Base-by-base conservation (phyloP, 1,140 invertebrate genomes). In the Anastrepha ludens region DNA sequence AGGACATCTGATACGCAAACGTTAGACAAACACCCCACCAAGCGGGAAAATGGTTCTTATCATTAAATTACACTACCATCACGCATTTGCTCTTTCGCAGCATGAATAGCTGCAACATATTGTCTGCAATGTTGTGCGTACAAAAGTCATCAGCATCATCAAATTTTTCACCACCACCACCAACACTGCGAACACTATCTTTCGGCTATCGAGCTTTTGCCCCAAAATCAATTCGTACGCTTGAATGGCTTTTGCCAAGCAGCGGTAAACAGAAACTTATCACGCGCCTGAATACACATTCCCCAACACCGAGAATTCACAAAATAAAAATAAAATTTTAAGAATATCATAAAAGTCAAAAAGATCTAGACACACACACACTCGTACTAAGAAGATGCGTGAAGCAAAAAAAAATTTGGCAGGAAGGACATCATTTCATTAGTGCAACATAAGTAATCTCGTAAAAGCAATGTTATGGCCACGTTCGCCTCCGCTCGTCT, bases 361-460 rank as follows among this genome's bases (percentile, higher is more conserved):
- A 74, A 9, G 5, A 44, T n/a, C 13, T 44, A 44, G 44, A 13
- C n/a, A 41, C 29, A 29, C 29, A 29, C 29, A 29, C 29, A 29
- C 29, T 29, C 29, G 29, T 29, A 29, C 29, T 29, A n/a, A 50
- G 74, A 29, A 50, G 9, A n/a, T 0, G 44, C 47, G 74, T 39
- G n/a, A 9, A 50, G n/a, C 6, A 8, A 2, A 20, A 20, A 20
- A 20, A 55, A 29, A 0, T 3, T 6, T 29, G 29, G 11, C 74
- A 17, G n/a, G 47, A 81, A 81, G 74, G 74, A 55, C 74, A 81
- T 55, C 74, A 81, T 81, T 81, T 81, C 74, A 81, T 81, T 81
- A 81, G 74, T 81, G 74, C 47, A 81, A 81, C 74, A 81, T 81
- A 81, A 81, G 47, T 81, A 81, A 81, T 81, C 74, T 81, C 74